Conservation (phyloP, 2,113 vertebrate species). For the Mesoclemmys tuberculata region DNA sequence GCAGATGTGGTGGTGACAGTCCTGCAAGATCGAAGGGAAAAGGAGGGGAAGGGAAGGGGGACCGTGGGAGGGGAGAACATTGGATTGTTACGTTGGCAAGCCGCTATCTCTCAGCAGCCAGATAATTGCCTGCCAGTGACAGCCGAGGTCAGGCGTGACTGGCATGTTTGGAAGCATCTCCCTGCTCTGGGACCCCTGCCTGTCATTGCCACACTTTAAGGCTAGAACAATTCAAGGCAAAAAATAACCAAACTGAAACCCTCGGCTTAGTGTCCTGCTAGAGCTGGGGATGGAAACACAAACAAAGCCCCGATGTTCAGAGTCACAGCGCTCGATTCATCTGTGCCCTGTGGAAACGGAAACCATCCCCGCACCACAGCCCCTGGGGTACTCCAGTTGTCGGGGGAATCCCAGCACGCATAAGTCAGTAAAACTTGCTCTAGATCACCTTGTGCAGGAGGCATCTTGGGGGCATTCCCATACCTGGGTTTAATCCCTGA, state of each 20-base stretch:
- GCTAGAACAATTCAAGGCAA: background rate
- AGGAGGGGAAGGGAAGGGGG: background rate
- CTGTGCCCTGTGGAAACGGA: background rate
- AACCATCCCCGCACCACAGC: background rate
- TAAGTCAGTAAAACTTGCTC: background rate
- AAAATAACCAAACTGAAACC: background rate
- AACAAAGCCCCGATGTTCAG: background rate
- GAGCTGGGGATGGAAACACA: background rate
- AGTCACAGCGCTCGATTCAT: background rate
- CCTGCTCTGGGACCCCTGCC: background rate
- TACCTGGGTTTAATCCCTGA: background rate
- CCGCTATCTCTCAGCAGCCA: background rate
- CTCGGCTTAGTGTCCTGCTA: background rate
- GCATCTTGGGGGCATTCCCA: background rate
- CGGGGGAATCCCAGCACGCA: background rate
- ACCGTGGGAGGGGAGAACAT: background rate
- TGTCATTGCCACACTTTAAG: background rate
- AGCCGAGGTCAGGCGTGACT: conserved; percentile 67
- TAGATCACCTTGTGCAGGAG: background rate
- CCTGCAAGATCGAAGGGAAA: background rate
- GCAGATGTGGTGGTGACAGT: background rate
- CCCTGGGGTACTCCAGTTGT: background rate
- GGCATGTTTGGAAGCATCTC: conserved; percentile 49
- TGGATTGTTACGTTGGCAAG: background rate
- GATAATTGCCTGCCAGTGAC: conserved; percentile 67